Evolutionary conservation across 2,888 invertebrate species (phyloP).

Genomic region (Synergus gifuensis): DNA sequence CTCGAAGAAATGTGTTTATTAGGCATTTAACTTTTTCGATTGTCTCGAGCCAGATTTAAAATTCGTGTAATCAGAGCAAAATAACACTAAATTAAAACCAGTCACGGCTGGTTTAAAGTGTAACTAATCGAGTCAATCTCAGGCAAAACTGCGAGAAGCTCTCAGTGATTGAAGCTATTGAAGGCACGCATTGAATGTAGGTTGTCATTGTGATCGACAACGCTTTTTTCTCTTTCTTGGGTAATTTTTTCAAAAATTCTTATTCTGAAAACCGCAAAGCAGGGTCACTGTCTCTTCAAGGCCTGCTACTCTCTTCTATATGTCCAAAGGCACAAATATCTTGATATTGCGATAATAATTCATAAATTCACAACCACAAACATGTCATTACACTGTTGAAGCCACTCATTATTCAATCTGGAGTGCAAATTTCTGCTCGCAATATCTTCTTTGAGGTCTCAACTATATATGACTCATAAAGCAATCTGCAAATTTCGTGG

Average conservation of each 20-base stretch:
- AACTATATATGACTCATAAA: slow-evolving; percentile 32
- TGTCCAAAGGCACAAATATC: neutral
- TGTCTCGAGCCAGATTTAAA: neutral
- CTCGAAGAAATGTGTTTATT: neutral
- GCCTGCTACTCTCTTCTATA: neutral
- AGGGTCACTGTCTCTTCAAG: neutral
- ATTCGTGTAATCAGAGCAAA: neutral
- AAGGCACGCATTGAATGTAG: neutral
- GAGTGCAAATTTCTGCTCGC: slow-evolving; percentile 27
- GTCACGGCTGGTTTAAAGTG: slow-evolving; percentile 12
- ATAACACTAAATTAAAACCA: neutral
- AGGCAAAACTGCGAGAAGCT: neutral
- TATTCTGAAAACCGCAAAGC: neutral
- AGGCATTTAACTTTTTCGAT: neutral
- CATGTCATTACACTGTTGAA: slow-evolving; percentile 63
- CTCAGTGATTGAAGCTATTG: neutral
- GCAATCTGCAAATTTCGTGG: slow-evolving; percentile 24
- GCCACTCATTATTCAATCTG: slow-evolving; percentile 58
- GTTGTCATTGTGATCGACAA: neutral
- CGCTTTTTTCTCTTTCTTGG: neutral
- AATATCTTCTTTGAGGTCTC: slow-evolving; percentile 17
- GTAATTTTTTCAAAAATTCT: neutral
- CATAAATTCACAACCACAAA: slow-evolving; percentile 57
- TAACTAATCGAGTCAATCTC: slow-evolving; percentile 8
- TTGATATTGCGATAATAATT: slow-evolving; percentile 10